A percentile compares a stretch with the other conserved stretches of the same genome.
Conservation (phyloP, 2,113 vertebrate genomes). For the Cryptotis parvus region DNA sequence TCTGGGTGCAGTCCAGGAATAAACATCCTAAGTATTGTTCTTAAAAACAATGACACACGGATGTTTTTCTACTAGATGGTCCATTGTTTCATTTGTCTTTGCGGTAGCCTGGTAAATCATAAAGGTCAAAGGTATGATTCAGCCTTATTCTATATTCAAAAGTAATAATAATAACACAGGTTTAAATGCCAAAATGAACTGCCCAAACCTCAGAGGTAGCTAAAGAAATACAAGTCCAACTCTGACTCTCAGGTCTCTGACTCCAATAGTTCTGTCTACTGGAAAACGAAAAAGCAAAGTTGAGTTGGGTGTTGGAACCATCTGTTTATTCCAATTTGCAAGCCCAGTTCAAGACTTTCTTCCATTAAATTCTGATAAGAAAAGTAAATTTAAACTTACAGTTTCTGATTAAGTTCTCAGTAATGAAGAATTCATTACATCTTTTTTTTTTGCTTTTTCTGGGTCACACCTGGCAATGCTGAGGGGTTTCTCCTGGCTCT, state of each 20-base stretch:
- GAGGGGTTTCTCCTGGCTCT: no score
- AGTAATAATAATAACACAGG: constrained; percentile 10
- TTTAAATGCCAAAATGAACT: constrained; percentile 12
- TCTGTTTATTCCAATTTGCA: not conserved
- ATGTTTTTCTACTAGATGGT: constrained; percentile 9
- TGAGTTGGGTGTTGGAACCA: not conserved
- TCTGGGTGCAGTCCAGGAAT: not conserved
- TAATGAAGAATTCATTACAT: not conserved
- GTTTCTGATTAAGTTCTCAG: not conserved
- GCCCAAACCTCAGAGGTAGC: not conserved
- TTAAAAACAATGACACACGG: constrained; percentile 24
- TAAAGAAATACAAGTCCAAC: not conserved
- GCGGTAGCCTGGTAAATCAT: not conserved
- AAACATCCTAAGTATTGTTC: constrained; percentile 23
- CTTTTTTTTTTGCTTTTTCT: no score
- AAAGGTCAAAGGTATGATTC: constrained; percentile 34
- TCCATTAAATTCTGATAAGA: not conserved
- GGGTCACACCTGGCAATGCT: no score
- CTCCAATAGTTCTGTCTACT: not conserved
- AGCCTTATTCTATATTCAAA: not conserved
- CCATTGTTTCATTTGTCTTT: constrained; percentile 33
- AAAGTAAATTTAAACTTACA: constrained; percentile 19
- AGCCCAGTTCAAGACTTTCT: not conserved
- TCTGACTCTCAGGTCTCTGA: not conserved
- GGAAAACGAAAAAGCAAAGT: not conserved